Evolutionary conservation across 2,113 vertebrate genomes (phyloP).

Genomic region (Geococcyx californianus): DNA sequence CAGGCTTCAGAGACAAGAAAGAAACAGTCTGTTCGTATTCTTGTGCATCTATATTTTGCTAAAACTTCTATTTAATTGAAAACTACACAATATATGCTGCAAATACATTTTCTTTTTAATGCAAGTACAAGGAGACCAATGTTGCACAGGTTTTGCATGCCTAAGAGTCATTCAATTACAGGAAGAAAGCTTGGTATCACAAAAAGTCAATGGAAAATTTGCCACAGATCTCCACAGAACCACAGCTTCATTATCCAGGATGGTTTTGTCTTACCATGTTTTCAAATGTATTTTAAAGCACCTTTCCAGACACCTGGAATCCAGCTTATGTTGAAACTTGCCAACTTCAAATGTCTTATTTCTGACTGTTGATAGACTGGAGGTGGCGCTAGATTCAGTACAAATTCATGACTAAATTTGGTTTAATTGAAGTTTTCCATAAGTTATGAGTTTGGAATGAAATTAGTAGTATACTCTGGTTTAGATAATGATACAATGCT

Average conservation of each 20-base stretch:
- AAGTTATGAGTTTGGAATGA: neutral
- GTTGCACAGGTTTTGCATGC: neutral
- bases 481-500: accelerated
- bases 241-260: neutral
- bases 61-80: neutral
- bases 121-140: neutral
- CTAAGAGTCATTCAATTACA: neutral
- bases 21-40: neutral
- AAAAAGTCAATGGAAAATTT: neutral
- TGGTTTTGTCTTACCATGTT: neutral
- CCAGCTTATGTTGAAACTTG: neutral
- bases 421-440: neutral
- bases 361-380: neutral
- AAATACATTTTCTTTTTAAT: neutral
- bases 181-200: neutral
- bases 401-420: neutral
- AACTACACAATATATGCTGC: neutral
- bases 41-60: neutral
- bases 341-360: neutral
- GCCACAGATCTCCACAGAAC: neutral
- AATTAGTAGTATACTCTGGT: neutral
- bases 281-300: neutral
- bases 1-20: neutral
- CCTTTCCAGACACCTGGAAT: neutral
- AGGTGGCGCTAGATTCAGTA: neutral